A percentile compares a stretch with the other conserved stretches of the same genome.
phyloP scores from a whole-genome alignment of 2,888 invertebrate species.

The Drosophila fungiperda region DNA sequence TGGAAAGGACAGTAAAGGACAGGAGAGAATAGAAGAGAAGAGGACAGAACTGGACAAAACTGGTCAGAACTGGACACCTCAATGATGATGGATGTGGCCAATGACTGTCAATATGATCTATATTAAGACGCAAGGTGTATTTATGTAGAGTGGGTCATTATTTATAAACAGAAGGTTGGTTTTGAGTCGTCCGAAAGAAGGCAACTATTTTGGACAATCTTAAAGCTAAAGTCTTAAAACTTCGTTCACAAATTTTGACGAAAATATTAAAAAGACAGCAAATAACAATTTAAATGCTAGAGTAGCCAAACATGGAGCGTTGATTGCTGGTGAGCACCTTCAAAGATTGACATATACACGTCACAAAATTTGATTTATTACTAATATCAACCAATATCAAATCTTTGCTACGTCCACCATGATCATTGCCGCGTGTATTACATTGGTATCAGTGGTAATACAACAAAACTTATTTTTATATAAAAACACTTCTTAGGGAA shows the following conservation, averaged over 20 bases:
- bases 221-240: neutral
- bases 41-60: neutral
- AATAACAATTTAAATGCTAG: neutral
- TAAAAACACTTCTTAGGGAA: neutral
- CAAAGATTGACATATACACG: too few relatives aligned
- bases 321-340: neutral
- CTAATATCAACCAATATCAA: neutral
- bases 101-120: conserved; percentile 9
- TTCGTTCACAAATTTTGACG: neutral
- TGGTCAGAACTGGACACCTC: neutral
- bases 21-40: conserved; percentile 4
- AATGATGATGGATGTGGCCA: conserved; percentile 5
- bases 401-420: neutral
- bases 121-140: neutral
- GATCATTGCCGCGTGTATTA: neutral
- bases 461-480: neutral
- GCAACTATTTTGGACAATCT: neutral
- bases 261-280: neutral
- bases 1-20: conserved; percentile 4
- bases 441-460: neutral
- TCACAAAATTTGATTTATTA: neutral
- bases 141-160: neutral
- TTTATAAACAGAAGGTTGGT: neutral
- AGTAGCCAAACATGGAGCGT: neutral
- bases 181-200: neutral